Evolutionary conservation across 2,113 vertebrate genomes (phyloP).

Genomic region (Hypanus sabinus): DNA sequence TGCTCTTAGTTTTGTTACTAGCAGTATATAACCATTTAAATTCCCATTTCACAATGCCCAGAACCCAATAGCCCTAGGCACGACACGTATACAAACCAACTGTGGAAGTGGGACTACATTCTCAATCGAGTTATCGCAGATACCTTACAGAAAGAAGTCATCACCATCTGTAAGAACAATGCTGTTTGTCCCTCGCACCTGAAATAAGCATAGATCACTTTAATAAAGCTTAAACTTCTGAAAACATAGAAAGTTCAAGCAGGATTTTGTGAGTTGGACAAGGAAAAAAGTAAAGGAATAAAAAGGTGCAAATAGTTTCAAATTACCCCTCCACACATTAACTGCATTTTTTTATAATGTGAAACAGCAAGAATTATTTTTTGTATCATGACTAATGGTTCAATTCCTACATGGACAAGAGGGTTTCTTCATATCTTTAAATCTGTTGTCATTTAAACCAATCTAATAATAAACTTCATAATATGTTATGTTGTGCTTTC

Average conservation of each 20-base stretch:
- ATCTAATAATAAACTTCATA: slow-evolving; percentile 5
- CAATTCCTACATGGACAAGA: slow-evolving; percentile 6
- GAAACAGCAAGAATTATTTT: background rate
- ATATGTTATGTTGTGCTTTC: slow-evolving; percentile 23
- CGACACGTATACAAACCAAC: background rate
- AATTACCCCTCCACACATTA: background rate
- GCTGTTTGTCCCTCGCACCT: background rate
- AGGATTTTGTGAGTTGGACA: background rate
- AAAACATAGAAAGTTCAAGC: background rate
- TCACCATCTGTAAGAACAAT: slow-evolving; percentile 10
- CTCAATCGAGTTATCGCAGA: background rate
- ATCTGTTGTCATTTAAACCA: slow-evolving; percentile 11
- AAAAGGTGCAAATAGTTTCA: slow-evolving; percentile 23
- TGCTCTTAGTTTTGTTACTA: background rate
- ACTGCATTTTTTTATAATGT: background rate
- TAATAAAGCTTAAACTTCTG: background rate
- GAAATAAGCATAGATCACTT: background rate
- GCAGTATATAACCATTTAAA: background rate
- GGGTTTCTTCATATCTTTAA: background rate
- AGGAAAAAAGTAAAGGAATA: background rate
- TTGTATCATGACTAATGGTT: slow-evolving; percentile 12
- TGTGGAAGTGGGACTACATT: background rate
- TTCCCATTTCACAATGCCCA: background rate
- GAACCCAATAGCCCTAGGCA: background rate
- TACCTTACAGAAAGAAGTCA: background rate